Base-by-base conservation (phyloP, 37 sponge, comb jelly and placozoan species). In the Ephydatia muelleri region DNA sequence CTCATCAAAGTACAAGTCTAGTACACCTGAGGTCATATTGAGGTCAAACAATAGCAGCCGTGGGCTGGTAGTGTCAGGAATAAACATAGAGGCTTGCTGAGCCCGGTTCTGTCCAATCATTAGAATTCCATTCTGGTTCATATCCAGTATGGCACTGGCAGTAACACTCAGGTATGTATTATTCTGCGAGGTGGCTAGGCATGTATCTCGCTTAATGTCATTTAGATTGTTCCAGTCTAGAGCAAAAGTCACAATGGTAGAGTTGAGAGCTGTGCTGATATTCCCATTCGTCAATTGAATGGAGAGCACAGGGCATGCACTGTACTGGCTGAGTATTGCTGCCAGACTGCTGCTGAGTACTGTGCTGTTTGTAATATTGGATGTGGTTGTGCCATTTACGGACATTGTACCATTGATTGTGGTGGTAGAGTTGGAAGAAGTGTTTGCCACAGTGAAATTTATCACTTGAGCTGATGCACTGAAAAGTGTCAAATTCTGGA, bases 1-100 rank as follows among this genome's bases (percentile, higher is more conserved):
- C 86, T 96, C 97, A 82, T 91, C 92, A 88, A 96, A 96, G 23
- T 73, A 84, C 23, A 96, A 69, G 0, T 84, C 86, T 71, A 96
- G 64, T 19, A 86, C 75, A 26, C 86, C 94, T 31, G 83, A 65
- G 35, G 88, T 85, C 83, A 95, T 36, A 43, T 95, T 89, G 39
- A 95, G 88, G 47, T 91, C 84, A 83, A 82, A 95, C 39, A 19
- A 31, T 8, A 68, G 25, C 38, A 95, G 72, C 12, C 21, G 49
- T 49, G 90, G 90, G 35, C 28, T 30, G 22, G 83, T 89, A 11
- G 16, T 65, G 78, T 95, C 95, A 30, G 78, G 72, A 43, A 80
- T 88, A 37, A 87, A 88, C 14, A 31, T 12, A 3, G 72, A 47
- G 0, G 75, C 92, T 39, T 67, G 75, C 19, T 65, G 22, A 26